phyloP scores from a whole-genome alignment of 2,888 invertebrate species.

The Aphrophora alni region DNA sequence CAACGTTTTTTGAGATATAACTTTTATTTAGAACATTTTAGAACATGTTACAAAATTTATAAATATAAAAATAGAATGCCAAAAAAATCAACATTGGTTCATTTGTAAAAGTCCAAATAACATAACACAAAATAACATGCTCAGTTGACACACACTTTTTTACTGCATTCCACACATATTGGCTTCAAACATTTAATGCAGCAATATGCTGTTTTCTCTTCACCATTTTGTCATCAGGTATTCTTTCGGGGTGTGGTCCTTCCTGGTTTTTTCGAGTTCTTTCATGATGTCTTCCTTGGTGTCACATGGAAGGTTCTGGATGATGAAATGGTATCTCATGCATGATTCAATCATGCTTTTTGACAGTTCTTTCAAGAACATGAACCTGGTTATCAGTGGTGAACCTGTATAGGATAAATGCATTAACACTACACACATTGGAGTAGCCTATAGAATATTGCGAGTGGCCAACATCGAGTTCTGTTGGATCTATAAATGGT shows the following conservation, averaged over 20 bases:
- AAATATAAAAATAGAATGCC: too few relatives aligned
- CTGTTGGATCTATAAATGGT: too few relatives aligned
- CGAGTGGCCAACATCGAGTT: too few relatives aligned
- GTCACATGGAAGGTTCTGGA: background rate
- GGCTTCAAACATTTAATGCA: constrained; percentile 16
- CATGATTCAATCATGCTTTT: background rate
- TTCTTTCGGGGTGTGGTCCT: background rate
- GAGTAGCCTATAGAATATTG: too few relatives aligned
- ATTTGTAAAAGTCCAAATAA: too few relatives aligned
- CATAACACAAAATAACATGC: too few relatives aligned
- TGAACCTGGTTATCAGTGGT: background rate
- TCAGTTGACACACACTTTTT: constrained; percentile 20
- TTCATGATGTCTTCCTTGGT: constrained; percentile 2
- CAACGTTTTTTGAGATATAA: too few relatives aligned
- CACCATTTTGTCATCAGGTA: constrained; percentile 22
- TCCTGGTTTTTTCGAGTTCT: background rate
- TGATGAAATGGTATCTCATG: background rate
- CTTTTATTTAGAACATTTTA: too few relatives aligned
- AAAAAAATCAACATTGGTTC: too few relatives aligned
- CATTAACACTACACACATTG: too few relatives aligned
- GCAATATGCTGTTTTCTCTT: constrained; percentile 25
- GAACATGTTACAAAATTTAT: too few relatives aligned
- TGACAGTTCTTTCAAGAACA: background rate
- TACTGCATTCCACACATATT: constrained; percentile 26
- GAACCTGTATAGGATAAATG: too few relatives aligned